phyloP scores from a whole-genome alignment of 2,888 invertebrate species.

The Ennomos erosarius region DNA sequence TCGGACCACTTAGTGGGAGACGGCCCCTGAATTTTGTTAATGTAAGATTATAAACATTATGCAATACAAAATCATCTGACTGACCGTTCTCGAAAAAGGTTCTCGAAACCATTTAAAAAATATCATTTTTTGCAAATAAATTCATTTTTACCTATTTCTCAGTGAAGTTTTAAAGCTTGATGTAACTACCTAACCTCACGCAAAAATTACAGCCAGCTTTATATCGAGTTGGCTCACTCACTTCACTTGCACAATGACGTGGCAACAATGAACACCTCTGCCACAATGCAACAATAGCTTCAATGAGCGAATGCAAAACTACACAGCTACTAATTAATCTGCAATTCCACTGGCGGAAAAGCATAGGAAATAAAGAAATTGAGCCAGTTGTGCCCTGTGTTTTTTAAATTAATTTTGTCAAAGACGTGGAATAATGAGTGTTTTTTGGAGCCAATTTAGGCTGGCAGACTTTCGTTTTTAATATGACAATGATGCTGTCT shows the following conservation, averaged over 20 bases:
- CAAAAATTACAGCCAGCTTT: background rate
- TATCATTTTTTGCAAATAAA: too few relatives aligned
- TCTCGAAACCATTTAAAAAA: too few relatives aligned
- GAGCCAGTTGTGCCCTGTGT: conserved; percentile 39
- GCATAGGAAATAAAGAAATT: conserved; percentile 27
- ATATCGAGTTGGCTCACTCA: background rate
- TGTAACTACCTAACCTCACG: background rate
- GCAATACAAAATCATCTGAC: too few relatives aligned
- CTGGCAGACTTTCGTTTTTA: conserved; percentile 3
- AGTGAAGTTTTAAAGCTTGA: background rate
- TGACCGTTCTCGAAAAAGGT: too few relatives aligned
- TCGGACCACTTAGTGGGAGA: too few relatives aligned
- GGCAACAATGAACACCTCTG: conserved; percentile 56
- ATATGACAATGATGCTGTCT: background rate
- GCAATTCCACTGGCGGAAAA: conserved; percentile 37
- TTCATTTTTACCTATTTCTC: too few relatives aligned
- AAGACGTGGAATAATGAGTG: conserved; percentile 27
- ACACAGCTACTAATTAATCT: conserved; percentile 70
- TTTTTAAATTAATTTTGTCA: conserved; percentile 39
- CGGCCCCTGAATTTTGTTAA: too few relatives aligned
- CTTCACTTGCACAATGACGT: conserved; percentile 37
- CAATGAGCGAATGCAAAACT: conserved; percentile 59
- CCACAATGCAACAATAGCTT: conserved; percentile 63
- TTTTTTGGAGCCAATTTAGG: conserved; percentile 14
- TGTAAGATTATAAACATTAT: too few relatives aligned